Percentiles rank a stretch among this genome's conserved stretches.
Evolutionary conservation across 2,888 invertebrate species (phyloP).

Genomic region (Epistrophe eligans): DNA sequence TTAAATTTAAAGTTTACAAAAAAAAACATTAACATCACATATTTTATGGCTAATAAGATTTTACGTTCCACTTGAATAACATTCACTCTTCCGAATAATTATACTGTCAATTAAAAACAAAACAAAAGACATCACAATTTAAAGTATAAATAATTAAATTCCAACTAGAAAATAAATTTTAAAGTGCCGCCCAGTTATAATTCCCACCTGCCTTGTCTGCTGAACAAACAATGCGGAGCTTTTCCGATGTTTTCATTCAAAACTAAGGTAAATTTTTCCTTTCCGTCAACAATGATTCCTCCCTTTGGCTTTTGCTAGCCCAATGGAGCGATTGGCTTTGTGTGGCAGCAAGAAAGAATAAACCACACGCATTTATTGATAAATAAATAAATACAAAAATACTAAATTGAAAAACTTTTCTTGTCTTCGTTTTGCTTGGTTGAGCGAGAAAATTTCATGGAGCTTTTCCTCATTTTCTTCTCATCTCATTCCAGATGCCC

Average conservation of each 20-base stretch:
- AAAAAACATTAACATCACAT: not conserved
- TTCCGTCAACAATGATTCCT: not conserved
- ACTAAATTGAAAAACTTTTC: slow-evolving; percentile 13
- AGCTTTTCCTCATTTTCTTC: slow-evolving; percentile 67
- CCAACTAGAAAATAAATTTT: slow-evolving; percentile 32
- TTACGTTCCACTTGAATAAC: slow-evolving; percentile 5
- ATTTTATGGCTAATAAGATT: not conserved
- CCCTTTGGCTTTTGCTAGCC: not conserved
- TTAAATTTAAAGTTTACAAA: slow-evolving; percentile 29
- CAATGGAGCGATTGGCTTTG: slow-evolving; percentile 9
- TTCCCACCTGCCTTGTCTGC: slow-evolving; percentile 48
- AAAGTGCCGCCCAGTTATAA: slow-evolving; percentile 23
- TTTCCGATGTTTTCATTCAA: slow-evolving; percentile 56
- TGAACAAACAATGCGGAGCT: slow-evolving; percentile 55
- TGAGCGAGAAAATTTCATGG: slow-evolving; percentile 47
- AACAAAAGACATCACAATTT: slow-evolving; percentile 13
- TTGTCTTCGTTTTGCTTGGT: slow-evolving; percentile 2
- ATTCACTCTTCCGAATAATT: not conserved
- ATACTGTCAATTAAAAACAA: slow-evolving; percentile 24
- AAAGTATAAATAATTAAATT: not conserved
- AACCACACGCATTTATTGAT: slow-evolving; percentile 32
- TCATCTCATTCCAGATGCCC: slow-evolving; percentile 79
- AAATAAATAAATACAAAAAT: slow-evolving; percentile 16
- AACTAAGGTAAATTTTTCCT: slow-evolving; percentile 53
- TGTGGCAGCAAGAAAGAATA: slow-evolving; percentile 9